Evolutionary conservation across 2,888 invertebrate species (phyloP).

Genomic region (Pollenia griseotomentosa): DNA sequence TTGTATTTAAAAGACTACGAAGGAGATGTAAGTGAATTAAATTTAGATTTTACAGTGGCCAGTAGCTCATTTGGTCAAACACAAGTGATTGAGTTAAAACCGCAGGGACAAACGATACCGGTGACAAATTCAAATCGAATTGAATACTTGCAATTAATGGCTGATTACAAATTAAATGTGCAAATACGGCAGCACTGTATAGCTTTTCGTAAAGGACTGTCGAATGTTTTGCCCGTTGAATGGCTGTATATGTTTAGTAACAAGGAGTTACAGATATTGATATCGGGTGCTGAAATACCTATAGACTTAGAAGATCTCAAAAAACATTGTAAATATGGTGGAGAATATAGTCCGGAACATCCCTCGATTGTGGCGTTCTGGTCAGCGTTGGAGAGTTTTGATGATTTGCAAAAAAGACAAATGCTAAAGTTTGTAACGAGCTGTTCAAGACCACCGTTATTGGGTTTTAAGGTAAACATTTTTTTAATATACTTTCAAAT

Average conservation of each 20-base stretch:
- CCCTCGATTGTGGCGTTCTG: slow-evolving; percentile 95
- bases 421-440: slow-evolving; percentile 99
- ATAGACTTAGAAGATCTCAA: slow-evolving; percentile 96
- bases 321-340: slow-evolving; percentile 94
- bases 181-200: slow-evolving; percentile 94
- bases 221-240: slow-evolving; percentile 94
- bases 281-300: slow-evolving; percentile 97
- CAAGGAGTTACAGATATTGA: slow-evolving; percentile 97
- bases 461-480: slow-evolving; percentile 95
- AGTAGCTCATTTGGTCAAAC: slow-evolving; percentile 96
- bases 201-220: slow-evolving; percentile 95
- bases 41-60: slow-evolving; percentile 96
- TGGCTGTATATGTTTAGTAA: slow-evolving; percentile 98
- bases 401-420: slow-evolving; percentile 92
- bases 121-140: slow-evolving; percentile 97
- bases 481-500: neutral
- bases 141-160: slow-evolving; percentile 98
- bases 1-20: slow-evolving; percentile 93
- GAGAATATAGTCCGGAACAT: slow-evolving; percentile 93
- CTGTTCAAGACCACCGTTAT: slow-evolving; percentile 97
- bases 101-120: slow-evolving; percentile 94
- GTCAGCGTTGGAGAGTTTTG: slow-evolving; percentile 93
- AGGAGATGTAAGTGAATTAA: slow-evolving; percentile 94
- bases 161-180: slow-evolving; percentile 97
- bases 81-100: slow-evolving; percentile 94